Conservation (phyloP, 2,888 invertebrate genomes). For the Helicoverpa assulta region DNA sequence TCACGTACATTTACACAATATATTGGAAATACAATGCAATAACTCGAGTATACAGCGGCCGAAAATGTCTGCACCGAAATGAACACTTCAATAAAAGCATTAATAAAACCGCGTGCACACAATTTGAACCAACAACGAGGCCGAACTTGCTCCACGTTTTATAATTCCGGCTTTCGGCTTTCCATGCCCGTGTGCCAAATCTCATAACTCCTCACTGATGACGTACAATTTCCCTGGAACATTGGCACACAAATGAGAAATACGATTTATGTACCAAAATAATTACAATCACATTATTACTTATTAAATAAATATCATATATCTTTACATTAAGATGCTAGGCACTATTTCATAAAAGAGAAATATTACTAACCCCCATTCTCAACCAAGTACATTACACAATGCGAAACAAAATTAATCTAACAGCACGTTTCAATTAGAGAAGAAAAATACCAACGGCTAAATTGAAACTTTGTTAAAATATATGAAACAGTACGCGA, state of each 20-base stretch:
- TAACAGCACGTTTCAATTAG: conserved; percentile 50
- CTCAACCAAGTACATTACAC: conserved; percentile 20
- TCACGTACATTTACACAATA: conserved; percentile 12
- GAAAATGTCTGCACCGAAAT: conserved; percentile 64
- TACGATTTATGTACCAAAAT: conserved; percentile 19
- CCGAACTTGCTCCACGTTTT: conserved; percentile 75
- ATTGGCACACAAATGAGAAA: conserved; percentile 41
- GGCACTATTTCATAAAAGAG: not conserved
- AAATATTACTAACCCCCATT: conserved; percentile 8
- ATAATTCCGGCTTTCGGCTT: conserved; percentile 79
- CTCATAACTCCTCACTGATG: conserved; percentile 78
- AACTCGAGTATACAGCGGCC: conserved; percentile 64
- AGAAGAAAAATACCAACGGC: conserved; percentile 52
- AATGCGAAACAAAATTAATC: conserved; percentile 49
- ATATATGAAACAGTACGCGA: conserved; percentile 50
- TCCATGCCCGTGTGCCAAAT: conserved; percentile 72
- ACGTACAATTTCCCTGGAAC: conserved; percentile 65
- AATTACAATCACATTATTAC: conserved; percentile 5
- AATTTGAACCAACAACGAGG: conserved; percentile 76
- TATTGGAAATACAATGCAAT: conserved; percentile 60
- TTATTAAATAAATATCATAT: conserved; percentile 16
- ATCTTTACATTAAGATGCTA: not conserved
- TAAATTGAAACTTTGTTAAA: conserved; percentile 59
- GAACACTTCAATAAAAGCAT: conserved; percentile 73
- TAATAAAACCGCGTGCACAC: conserved; percentile 73